Percentiles rank a stretch among this genome's conserved stretches.
Conservation (phyloP, 2,113 vertebrate species). For the Apus apus region DNA sequence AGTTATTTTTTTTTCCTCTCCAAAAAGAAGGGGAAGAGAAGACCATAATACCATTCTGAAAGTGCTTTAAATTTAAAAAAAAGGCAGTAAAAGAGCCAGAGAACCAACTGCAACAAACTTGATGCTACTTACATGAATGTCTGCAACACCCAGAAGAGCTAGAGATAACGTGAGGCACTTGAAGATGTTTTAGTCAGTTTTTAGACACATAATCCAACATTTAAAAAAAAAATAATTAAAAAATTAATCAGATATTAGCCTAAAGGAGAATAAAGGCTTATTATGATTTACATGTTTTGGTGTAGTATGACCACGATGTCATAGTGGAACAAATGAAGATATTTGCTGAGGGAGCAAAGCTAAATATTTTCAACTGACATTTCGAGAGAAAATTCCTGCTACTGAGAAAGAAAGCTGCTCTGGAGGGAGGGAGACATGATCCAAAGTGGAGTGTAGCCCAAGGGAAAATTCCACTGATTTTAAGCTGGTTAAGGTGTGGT, state of each 20-base stretch:
- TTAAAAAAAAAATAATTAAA: neutral
- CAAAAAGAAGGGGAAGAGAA: neutral
- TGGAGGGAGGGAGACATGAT: neutral
- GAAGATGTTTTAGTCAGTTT: neutral
- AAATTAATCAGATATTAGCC: neutral
- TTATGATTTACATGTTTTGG: neutral
- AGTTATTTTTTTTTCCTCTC: neutral
- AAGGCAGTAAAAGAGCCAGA: neutral
- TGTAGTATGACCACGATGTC: neutral
- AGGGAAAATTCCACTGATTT: neutral
- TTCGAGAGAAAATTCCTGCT: neutral
- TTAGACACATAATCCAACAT: neutral
- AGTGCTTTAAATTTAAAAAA: neutral
- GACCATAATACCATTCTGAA: neutral
- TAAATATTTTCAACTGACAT: neutral
- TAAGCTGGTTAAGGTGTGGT: neutral
- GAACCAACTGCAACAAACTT: neutral
- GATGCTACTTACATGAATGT: neutral
- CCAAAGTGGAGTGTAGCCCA: neutral
- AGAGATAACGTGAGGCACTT: neutral
- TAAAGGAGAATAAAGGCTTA: neutral
- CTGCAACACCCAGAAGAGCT: neutral
- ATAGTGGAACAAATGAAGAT: neutral
- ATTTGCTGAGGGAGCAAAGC: neutral
- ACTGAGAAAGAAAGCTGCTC: neutral